A percentile compares a stretch with the other conserved stretches of the same genome.
Evolutionary conservation across 2,888 invertebrate genomes (phyloP).

Genomic region (Gymnoscelis rufifasciata): DNA sequence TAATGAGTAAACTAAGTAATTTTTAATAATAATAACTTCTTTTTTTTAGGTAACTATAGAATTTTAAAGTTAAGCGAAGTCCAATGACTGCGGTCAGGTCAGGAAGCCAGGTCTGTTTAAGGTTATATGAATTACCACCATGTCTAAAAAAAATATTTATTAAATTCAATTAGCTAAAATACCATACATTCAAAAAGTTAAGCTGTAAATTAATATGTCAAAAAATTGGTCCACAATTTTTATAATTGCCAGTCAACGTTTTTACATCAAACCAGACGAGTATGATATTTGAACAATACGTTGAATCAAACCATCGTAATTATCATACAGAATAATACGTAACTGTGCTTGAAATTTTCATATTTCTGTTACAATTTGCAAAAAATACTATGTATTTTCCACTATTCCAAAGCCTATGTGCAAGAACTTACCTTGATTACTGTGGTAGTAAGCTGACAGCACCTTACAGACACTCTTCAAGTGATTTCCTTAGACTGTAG

Average conservation of each 20-base stretch:
- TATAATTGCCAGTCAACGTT: slow-evolving; percentile 18
- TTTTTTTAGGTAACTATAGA: too few relatives aligned
- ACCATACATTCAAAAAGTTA: background rate
- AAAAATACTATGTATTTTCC: too few relatives aligned
- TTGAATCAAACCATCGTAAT: slow-evolving; percentile 67
- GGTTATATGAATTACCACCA: too few relatives aligned
- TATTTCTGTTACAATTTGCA: background rate
- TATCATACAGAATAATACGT: slow-evolving; percentile 30
- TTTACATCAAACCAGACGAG: slow-evolving; percentile 35
- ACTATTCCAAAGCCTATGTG: too few relatives aligned
- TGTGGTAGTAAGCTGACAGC: background rate
- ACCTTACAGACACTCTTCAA: background rate
- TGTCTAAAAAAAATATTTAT: too few relatives aligned
- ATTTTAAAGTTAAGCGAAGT: too few relatives aligned
- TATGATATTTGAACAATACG: slow-evolving; percentile 69
- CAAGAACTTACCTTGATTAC: too few relatives aligned
- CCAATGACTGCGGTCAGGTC: too few relatives aligned
- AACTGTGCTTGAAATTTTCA: slow-evolving; percentile 3
- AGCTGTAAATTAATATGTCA: background rate
- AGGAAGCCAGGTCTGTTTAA: too few relatives aligned
- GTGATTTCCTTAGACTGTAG: background rate
- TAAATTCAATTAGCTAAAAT: too few relatives aligned
- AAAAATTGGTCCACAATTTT: slow-evolving; percentile 16
- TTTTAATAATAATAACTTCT: too few relatives aligned
- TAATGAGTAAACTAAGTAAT: too few relatives aligned